Conservation (phyloP, 2,113 vertebrate genomes). For the Bolborhynchus lineola region DNA sequence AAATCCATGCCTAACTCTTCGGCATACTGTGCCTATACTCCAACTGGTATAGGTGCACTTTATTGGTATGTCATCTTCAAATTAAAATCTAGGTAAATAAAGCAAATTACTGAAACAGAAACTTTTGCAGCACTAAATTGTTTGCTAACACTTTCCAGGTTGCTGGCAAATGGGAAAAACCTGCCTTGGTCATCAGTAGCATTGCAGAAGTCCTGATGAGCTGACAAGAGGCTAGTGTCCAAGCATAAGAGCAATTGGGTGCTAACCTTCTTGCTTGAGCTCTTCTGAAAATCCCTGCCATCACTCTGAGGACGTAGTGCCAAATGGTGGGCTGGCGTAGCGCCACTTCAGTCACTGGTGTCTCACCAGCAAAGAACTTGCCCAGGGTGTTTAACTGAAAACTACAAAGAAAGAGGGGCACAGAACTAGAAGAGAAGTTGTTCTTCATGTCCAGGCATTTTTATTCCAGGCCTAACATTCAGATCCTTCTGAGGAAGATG, state of each 20-base stretch:
- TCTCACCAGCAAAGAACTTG: conserved; percentile 22
- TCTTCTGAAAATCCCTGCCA: background rate
- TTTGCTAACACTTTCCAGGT: background rate
- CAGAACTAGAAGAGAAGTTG: background rate
- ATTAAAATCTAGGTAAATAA: background rate
- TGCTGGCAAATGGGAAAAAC: background rate
- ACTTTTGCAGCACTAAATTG: background rate
- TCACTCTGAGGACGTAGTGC: background rate
- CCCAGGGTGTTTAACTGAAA: conserved; percentile 7
- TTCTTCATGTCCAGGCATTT: background rate
- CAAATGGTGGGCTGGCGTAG: background rate
- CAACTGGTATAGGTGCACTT: background rate
- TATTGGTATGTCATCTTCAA: background rate
- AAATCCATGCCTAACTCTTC: background rate
- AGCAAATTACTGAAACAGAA: background rate
- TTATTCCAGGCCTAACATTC: background rate
- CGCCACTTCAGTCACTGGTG: background rate
- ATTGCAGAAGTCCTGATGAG: background rate
- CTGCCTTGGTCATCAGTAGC: background rate
- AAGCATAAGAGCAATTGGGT: background rate
- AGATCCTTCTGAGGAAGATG: background rate
- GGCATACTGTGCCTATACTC: background rate
- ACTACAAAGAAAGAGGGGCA: conserved; percentile 2
- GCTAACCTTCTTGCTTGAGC: background rate
- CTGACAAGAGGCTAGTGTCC: background rate